A percentile compares a stretch with the other conserved stretches of the same genome.
These are phyloP conservation scores for Acleris sparsana DNA, from an alignment of 2,888 invertebrate species.

Conservation along the genomic window DNA sequence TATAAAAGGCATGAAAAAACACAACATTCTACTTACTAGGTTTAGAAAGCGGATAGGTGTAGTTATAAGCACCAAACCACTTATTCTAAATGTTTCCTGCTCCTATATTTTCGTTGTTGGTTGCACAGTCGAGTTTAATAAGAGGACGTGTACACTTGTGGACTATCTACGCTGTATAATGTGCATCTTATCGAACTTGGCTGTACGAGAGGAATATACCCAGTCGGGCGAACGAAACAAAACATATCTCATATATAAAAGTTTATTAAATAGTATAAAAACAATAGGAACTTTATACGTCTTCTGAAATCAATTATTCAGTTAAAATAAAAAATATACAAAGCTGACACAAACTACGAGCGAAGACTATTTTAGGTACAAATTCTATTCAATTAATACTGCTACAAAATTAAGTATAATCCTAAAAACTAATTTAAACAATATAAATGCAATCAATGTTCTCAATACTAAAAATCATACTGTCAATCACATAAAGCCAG, in stretches of 20 bases:
- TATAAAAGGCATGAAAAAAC: too few relatives aligned
- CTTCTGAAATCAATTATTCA: background rate
- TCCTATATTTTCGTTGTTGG: too few relatives aligned
- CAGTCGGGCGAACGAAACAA: slow-evolving; percentile 4
- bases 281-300: slow-evolving; percentile 51
- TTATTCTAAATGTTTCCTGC: too few relatives aligned
- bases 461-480: slow-evolving; percentile 40
- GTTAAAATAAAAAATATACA: slow-evolving; percentile 31
- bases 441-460: slow-evolving; percentile 46
- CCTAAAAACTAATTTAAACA: slow-evolving; percentile 38
- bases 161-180: too few relatives aligned
- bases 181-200: too few relatives aligned
- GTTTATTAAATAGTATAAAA: slow-evolving; percentile 40
- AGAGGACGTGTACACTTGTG: too few relatives aligned
- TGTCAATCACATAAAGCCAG: slow-evolving; percentile 27
- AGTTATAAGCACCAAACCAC: too few relatives aligned
- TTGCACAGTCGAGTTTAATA: too few relatives aligned
- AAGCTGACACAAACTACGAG: slow-evolving; percentile 28
- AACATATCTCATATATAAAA: slow-evolving; percentile 37
- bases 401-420: slow-evolving; percentile 35
- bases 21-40: too few relatives aligned
- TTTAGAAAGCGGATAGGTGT: too few relatives aligned
- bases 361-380: slow-evolving; percentile 16
- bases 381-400: slow-evolving; percentile 41
- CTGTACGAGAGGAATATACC: too few relatives aligned